Evolutionary conservation across 2,113 vertebrate genomes (phyloP), one percentile per base, ranked within the genome.

Genomic region (Solenodon paradoxus): DNA sequence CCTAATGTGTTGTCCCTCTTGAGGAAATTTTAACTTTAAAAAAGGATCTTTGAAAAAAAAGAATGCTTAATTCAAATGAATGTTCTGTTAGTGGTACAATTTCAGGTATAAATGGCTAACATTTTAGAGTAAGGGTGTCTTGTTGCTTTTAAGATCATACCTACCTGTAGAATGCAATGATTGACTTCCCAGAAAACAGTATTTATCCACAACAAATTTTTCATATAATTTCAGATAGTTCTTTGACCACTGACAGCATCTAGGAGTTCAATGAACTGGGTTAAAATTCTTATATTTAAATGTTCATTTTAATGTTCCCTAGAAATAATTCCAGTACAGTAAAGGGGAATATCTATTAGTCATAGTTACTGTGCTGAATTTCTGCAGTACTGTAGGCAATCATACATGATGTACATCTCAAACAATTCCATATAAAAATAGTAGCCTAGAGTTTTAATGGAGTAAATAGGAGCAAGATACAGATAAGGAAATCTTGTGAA

Each of bases 381-480:
- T 87, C 38, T 84, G 42, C 22, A 32, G 15, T 30, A 64, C 13
- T 92, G 15, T 66, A 92, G 26, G 24, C 47, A 88, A 71, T 92
- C 9, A 40, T 92, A 49, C 61, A 9, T 92, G 74, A 82, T 53
- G 22, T 7, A 92, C 64, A 84, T 40, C 1, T 28, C 68, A 79
- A 88, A 91, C 9, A 87, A 88, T 78, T 81, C 53, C 30, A 83
- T 72, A 81, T 68, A 64, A 93, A 85, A 91, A 19, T n/a, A 82
- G 75, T 49, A 64, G n/a, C 24, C 3, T 11, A 81, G 7, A 61
- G 64, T 64, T 66, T 72, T 77, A 42, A 72, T 72, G 57, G 53
- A 88, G 63, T 90, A 72, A 64, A 90, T 87, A 82, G 64, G 45
- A 81, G 49, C 30, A 80, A 81, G 42, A 30, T 12, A 69, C 32